Base-by-base conservation (phyloP, 2,797 vertebrate species). In the Neoniphon sammara region DNA sequence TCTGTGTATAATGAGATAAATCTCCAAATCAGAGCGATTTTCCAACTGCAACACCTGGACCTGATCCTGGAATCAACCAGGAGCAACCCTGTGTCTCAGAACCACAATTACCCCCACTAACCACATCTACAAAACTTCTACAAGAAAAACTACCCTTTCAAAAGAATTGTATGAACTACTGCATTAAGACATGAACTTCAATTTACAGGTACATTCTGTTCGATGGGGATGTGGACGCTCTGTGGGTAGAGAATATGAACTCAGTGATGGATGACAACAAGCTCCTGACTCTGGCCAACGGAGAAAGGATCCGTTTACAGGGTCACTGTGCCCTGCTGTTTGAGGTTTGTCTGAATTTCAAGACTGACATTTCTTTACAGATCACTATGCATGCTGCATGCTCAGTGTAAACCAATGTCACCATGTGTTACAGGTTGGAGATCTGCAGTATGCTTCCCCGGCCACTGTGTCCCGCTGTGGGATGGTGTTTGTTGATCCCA, bases 181-280 rank as follows among this genome's bases (percentile, higher is more conserved):
- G 52, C 27, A 36, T 56, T 17, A 60, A 72, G 14, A 30, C 11
- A 27, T 66, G 1, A 9, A 52, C 17, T 81, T 64, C 64, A 44
- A 66, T 63, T 47, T 14, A 20, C 91, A 99, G 98, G 89, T 99
- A 99, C 75, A 97, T 99, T 74, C 91, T 99, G 66, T 99, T 99
- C 84, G 98, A 99, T 76, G 98, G 98, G 3, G 98, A 99, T n/a
- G 98, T 99, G 65, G 98, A 99, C 55, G 96, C 98, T 56, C 91
- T 98, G 18, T 99, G 98, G 98, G 97, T 99, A 4, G 98, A 99
- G 87, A 99, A 99, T 86, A 99, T 99, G 98, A 99, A 99, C 90
- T 99, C 98, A 0, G 98, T 99, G 78, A 99, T 99, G 98, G 98
- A 99, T 31, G 98, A 99, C 91, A 99, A 99, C 91, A 98, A 94